These are phyloP conservation scores for Calidris pugnax DNA, from an alignment of 2,113 vertebrate genomes.

Conservation along the genomic window DNA sequence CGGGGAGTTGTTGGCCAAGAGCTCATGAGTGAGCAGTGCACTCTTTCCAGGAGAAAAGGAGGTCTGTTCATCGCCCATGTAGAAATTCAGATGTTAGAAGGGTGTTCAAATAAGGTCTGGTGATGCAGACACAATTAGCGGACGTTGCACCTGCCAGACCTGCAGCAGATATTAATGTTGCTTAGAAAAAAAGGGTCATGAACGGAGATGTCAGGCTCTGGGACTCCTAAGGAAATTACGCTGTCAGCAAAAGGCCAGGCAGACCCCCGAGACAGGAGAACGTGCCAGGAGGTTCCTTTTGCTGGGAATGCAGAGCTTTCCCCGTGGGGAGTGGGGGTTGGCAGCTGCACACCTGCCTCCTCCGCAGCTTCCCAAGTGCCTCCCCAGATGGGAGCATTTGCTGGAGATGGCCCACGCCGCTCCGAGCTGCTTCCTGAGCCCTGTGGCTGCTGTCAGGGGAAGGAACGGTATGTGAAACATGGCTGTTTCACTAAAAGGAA, in stretches of 20 bases:
- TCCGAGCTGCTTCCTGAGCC: background rate
- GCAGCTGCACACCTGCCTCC: constrained; percentile 56
- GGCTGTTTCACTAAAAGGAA: constrained; percentile 12
- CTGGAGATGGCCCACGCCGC: constrained; percentile 16
- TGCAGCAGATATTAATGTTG: background rate
- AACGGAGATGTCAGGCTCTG: constrained; percentile 46
- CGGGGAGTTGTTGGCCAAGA: background rate
- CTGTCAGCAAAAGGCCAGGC: constrained; percentile 65
- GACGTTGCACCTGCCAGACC: constrained; percentile 37
- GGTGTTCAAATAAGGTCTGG: background rate
- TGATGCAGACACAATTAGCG: background rate
- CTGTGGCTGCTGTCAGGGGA: constrained; percentile 50
- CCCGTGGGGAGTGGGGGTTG: constrained; percentile 31
- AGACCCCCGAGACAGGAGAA: background rate
- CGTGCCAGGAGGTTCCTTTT: constrained; percentile 17
- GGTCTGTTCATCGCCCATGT: background rate
- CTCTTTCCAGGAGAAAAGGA: background rate
- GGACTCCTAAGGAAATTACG: background rate
- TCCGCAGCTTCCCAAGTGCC: constrained; percentile 30
- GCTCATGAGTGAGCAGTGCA: background rate
- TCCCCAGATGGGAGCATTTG: constrained; percentile 34
- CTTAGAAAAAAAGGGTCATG: background rate
- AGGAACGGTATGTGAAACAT: background rate
- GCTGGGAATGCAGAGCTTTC: constrained; percentile 37
- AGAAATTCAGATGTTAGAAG: background rate